A percentile compares a stretch with the other conserved stretches of the same genome.
These are phyloP conservation scores for Paragorgia papillata DNA, from an alignment of 92 coral and sea anemone species.

Conservation along the genomic window DNA sequence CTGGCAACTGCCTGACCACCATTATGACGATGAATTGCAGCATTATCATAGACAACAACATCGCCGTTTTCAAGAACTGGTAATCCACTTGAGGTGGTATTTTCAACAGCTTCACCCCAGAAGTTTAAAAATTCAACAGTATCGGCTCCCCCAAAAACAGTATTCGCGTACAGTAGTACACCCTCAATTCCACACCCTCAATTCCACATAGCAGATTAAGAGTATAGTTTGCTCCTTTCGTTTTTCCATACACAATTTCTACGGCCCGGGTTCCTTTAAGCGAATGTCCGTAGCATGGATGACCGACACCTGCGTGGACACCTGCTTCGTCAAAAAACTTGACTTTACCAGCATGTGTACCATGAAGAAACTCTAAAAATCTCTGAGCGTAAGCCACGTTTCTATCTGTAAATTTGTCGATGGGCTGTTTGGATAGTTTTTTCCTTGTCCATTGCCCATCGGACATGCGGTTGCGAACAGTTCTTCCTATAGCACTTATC, in stretches of 20 bases:
- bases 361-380: constrained; percentile 52
- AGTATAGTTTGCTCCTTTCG: no score
- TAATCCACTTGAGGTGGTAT: constrained; percentile 49
- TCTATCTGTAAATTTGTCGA: constrained; percentile 54
- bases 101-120: constrained; percentile 62
- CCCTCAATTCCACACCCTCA: no score
- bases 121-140: constrained; percentile 63
- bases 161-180: no score
- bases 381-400: constrained; percentile 52
- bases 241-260: no score
- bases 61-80: constrained; percentile 61
- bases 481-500: constrained; percentile 55
- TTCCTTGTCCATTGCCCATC: constrained; percentile 62
- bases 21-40: no score
- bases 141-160: no score
- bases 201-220: no score
- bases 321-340: constrained; percentile 64
- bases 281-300: constrained; percentile 57
- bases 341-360: constrained; percentile 53
- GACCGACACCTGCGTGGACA: constrained; percentile 52
- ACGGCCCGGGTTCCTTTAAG: constrained; percentile 54
- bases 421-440: constrained; percentile 52
- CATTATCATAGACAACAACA: constrained; percentile 57
- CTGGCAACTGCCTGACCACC: constrained; percentile 44
- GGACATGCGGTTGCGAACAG: constrained; percentile 46